A percentile compares a stretch with the other conserved stretches of the same genome.
Evolutionary conservation across 2,888 invertebrate species (phyloP).

Genomic region (Gisinianus flammeolus): DNA sequence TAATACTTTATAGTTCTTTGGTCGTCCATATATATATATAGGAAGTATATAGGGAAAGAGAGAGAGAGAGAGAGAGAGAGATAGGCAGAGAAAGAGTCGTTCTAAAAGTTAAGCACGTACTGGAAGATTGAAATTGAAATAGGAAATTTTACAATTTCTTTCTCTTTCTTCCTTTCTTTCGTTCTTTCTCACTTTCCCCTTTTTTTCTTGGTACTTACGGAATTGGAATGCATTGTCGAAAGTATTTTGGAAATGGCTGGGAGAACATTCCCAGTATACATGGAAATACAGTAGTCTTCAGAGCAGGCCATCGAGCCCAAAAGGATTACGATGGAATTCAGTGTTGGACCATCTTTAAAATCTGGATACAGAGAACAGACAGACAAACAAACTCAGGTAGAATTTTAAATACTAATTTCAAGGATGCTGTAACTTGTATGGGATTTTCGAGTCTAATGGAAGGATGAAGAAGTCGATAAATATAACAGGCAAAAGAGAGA

Average conservation of each 20-base stretch:
- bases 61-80: not conserved
- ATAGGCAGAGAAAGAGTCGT: not conserved
- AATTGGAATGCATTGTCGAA: conserved; percentile 29
- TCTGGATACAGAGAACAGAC: not conserved
- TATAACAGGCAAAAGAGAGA: not conserved
- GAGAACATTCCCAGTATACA: conserved; percentile 46
- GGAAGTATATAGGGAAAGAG: not conserved
- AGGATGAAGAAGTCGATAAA: no score
- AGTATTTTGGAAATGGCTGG: conserved; percentile 46
- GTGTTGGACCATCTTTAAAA: conserved; percentile 42
- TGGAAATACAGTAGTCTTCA: conserved; percentile 45
- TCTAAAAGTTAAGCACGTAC: not conserved
- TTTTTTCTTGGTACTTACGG: conserved; percentile 3
- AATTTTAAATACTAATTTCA: no score
- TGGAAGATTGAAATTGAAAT: not conserved
- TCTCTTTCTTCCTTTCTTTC: not conserved
- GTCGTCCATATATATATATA: not conserved
- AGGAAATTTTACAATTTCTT: not conserved
- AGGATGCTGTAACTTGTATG: no score
- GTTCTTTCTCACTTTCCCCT: not conserved
- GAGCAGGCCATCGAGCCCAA: conserved; percentile 49
- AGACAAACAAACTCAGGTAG: not conserved
- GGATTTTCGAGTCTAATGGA: no score
- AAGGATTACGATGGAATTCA: conserved; percentile 50
- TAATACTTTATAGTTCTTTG: not conserved